Percentiles rank a stretch among this genome's conserved stretches.
phyloP scores from a whole-genome alignment of 2,113 vertebrate genomes.

The Hypomesus transpacificus region DNA sequence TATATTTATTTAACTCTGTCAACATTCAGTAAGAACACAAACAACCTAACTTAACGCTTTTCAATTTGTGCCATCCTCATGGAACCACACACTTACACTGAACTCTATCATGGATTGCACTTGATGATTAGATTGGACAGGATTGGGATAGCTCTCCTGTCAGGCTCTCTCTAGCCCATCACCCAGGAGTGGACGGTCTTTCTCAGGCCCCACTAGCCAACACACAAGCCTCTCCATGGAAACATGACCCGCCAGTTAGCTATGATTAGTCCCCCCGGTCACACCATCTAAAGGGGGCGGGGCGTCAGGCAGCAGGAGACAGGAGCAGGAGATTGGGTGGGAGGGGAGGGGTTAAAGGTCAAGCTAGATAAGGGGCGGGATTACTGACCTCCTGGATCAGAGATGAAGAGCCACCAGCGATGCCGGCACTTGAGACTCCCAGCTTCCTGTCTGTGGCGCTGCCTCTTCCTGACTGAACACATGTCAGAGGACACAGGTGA shows the following conservation, averaged over 20 bases:
- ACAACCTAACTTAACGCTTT: not conserved
- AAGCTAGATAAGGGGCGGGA: slow-evolving; percentile 17
- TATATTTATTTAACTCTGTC: too few species aligned
- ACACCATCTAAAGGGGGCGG: slow-evolving; percentile 25
- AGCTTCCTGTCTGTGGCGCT: slow-evolving; percentile 35
- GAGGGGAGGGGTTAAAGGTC: slow-evolving; percentile 15
- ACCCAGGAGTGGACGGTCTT: slow-evolving; percentile 40
- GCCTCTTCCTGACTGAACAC: slow-evolving; percentile 52
- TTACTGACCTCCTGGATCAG: slow-evolving; percentile 59
- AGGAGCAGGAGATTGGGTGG: slow-evolving; percentile 1
- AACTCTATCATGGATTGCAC: slow-evolving; percentile 5
- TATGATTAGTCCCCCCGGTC: slow-evolving; percentile 47
- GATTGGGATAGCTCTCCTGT: slow-evolving; percentile 18
- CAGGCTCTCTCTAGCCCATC: slow-evolving; percentile 38
- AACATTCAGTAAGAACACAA: not conserved
- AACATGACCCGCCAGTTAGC: slow-evolving; percentile 40
- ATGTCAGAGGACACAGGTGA: slow-evolving; percentile 48
- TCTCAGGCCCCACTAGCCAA: slow-evolving; percentile 24
- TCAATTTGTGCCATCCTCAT: too few species aligned
- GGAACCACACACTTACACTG: slow-evolving; percentile 23
- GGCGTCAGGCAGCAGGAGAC: slow-evolving; percentile 15
- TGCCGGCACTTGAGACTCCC: slow-evolving; percentile 46
- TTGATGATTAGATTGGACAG: slow-evolving; percentile 17
- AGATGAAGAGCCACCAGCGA: slow-evolving; percentile 47
- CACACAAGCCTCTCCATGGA: slow-evolving; percentile 6